Percentiles rank a stretch among this genome's conserved stretches.
Conservation (phyloP, 2,113 vertebrate species). For the Lampris megalopsis region DNA sequence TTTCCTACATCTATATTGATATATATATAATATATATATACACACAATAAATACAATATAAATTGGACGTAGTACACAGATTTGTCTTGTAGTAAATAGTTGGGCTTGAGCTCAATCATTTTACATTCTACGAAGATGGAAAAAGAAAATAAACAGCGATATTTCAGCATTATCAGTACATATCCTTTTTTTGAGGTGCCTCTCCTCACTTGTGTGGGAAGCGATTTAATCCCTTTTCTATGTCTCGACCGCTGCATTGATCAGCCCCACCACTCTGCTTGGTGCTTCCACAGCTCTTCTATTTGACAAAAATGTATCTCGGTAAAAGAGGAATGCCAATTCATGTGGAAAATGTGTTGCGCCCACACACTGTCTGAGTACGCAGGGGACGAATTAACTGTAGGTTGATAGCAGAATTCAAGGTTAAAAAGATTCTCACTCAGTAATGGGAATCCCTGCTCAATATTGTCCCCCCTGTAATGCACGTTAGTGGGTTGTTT, state of each 20-base stretch:
- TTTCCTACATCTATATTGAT: too few relatives aligned
- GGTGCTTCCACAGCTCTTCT: constrained; percentile 37
- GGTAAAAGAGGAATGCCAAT: constrained; percentile 9
- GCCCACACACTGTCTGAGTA: constrained; percentile 1
- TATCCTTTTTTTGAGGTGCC: background rate
- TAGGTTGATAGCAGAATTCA: constrained; percentile 25
- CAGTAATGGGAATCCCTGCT: constrained; percentile 14
- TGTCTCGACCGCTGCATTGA: constrained; percentile 52
- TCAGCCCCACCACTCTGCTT: constrained; percentile 27
- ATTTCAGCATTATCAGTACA: background rate
- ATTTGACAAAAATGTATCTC: constrained; percentile 50
- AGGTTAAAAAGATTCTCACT: constrained; percentile 30
- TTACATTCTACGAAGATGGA: too few relatives aligned
- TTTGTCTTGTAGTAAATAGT: too few relatives aligned
- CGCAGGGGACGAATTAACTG: constrained; percentile 3
- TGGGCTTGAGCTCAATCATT: too few relatives aligned
- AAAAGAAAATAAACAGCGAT: background rate
- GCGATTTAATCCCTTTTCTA: constrained; percentile 48
- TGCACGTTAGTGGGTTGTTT: background rate
- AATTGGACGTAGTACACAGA: too few relatives aligned
- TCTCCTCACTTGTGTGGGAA: constrained; percentile 7
- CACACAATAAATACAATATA: too few relatives aligned
- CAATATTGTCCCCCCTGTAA: background rate
- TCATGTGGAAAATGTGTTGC: constrained; percentile 13
- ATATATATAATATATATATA: too few relatives aligned